phyloP scores from a whole-genome alignment of 2,113 vertebrate genomes.

The Sminthopsis crassicaudata region DNA sequence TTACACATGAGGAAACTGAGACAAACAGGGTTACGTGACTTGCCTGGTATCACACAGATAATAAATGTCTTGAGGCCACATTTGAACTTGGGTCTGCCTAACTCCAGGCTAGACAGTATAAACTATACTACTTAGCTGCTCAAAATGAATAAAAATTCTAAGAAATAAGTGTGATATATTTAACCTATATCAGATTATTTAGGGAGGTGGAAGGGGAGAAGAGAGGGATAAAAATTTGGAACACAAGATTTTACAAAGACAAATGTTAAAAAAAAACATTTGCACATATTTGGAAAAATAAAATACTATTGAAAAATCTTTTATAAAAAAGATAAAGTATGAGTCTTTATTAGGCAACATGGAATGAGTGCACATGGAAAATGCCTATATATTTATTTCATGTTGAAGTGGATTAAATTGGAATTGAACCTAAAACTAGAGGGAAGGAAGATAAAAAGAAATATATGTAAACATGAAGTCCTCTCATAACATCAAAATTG shows the following conservation, averaged over 20 bases:
- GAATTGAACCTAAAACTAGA: conserved; percentile 16
- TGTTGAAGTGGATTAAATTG: not conserved
- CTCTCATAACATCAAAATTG: not conserved
- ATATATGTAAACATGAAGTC: not conserved
- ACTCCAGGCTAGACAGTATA: not conserved
- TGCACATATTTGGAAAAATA: too few species aligned
- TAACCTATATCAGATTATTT: too few species aligned
- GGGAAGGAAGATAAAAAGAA: conserved; percentile 22
- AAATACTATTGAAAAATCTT: too few species aligned
- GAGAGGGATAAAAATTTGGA: too few species aligned
- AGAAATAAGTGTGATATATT: not conserved
- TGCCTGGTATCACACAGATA: not conserved
- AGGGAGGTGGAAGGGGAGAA: too few species aligned
- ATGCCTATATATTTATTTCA: not conserved
- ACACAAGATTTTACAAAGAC: too few species aligned
- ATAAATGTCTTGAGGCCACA: not conserved
- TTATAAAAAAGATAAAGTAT: not conserved
- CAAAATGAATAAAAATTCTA: not conserved
- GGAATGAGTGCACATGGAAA: conserved; percentile 9
- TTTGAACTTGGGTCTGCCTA: not conserved
- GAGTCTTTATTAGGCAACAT: not conserved
- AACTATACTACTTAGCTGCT: not conserved
- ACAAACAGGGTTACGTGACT: not conserved
- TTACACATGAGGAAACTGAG: not conserved
- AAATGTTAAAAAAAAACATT: too few species aligned